Evolutionary conservation across 1,140 invertebrate genomes (phyloP).

Genomic region (Macrocentrus cingulum): DNA sequence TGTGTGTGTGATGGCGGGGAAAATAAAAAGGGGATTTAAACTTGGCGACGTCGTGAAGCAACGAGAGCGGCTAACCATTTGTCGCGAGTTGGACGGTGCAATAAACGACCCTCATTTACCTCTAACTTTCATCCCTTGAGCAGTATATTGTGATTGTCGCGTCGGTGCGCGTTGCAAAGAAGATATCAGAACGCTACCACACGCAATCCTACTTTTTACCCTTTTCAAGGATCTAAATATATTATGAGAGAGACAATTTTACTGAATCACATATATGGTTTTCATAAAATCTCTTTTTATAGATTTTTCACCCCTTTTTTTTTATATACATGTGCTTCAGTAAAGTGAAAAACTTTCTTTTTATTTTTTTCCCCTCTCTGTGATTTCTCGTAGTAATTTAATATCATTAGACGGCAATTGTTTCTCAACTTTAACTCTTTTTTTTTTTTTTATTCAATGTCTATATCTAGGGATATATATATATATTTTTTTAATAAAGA

Average conservation of each 20-base stretch:
- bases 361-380: no score
- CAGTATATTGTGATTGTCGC: conserved; percentile 13
- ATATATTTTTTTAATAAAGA: no score
- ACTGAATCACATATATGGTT: no score
- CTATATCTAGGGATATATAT: no score
- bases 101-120: conserved; percentile 3
- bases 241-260: neutral
- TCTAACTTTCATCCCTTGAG: conserved; percentile 16
- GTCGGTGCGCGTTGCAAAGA: neutral
- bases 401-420: no score
- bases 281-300: no score
- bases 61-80: conserved; percentile 22
- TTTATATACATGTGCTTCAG: no score
- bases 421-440: conserved; percentile 14
- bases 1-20: neutral
- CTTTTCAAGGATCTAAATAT: neutral
- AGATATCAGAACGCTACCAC: neutral
- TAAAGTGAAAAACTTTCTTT: no score
- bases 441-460: no score
- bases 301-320: no score
- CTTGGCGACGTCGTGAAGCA: conserved; percentile 12
- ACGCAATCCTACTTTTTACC: neutral
- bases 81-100: neutral
- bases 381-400: no score
- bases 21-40: conserved; percentile 26